A percentile compares a stretch with the other conserved stretches of the same genome.
Conservation (phyloP, 2,113 vertebrate species). For the Eolophus roseicapilla region DNA sequence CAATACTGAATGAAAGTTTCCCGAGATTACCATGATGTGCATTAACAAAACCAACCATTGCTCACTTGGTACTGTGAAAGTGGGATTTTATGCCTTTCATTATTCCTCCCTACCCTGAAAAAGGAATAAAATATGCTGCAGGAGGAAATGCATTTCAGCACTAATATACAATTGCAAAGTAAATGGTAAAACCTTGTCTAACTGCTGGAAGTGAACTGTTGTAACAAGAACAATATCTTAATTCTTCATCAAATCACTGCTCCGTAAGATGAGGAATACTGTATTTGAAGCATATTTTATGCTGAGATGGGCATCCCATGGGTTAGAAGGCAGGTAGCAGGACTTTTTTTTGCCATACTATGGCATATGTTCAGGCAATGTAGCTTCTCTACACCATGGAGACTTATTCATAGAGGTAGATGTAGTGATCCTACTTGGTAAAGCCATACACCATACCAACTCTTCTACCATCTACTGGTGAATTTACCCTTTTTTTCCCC, state of each 20-base stretch:
- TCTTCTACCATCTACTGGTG: neutral
- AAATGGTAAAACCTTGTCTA: neutral
- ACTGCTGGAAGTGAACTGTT: neutral
- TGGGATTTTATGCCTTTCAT: neutral
- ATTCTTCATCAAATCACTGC: neutral
- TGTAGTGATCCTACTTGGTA: neutral
- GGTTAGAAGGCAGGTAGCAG: neutral
- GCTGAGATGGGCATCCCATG: neutral
- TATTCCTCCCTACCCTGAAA: neutral
- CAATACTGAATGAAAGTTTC: neutral
- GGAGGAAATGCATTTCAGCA: neutral
- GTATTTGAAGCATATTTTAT: neutral
- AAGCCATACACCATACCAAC: neutral
- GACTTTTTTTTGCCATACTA: neutral
- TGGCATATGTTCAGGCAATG: fast-evolving
- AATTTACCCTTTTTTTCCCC: neutral
- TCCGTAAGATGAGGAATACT: neutral
- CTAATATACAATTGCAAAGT: neutral
- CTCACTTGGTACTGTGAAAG: neutral
- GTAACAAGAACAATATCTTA: neutral
- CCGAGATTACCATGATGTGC: neutral
- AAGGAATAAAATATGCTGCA: neutral
- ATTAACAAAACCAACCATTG: neutral
- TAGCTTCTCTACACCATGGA: neutral
- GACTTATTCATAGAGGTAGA: neutral